phyloP scores from a whole-genome alignment of 1,140 invertebrate species.

The Monomorium pharaonis region DNA sequence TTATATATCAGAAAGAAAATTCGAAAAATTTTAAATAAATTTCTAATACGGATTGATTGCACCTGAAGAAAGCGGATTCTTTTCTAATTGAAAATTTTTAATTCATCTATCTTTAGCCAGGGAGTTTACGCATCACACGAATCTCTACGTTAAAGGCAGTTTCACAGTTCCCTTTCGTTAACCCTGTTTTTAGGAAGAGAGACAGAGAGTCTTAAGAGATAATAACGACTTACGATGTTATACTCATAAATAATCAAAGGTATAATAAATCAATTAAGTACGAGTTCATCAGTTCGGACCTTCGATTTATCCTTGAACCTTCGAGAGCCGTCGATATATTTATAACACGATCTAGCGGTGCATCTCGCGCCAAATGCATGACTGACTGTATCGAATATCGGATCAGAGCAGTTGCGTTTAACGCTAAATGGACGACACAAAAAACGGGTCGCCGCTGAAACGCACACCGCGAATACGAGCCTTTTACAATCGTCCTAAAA shows the following conservation, averaged over 20 bases:
- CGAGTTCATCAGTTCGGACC: slow-evolving; percentile 73
- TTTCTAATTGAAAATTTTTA: neutral
- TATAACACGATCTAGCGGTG: slow-evolving; percentile 18
- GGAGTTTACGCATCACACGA: slow-evolving; percentile 25
- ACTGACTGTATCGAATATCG: neutral
- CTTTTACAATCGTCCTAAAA: slow-evolving; percentile 57
- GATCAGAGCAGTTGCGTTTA: slow-evolving; percentile 4
- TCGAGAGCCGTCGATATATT: slow-evolving; percentile 3
- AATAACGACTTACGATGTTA: slow-evolving; percentile 53
- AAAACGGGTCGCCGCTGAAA: neutral
- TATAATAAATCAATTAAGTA: slow-evolving; percentile 63
- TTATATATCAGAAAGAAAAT: neutral
- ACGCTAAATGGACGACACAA: slow-evolving; percentile 15
- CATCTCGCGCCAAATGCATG: slow-evolving; percentile 51
- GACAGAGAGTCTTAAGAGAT: slow-evolving; percentile 47
- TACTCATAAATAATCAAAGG: slow-evolving; percentile 16
- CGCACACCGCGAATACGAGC: neutral
- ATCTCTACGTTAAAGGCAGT: slow-evolving; percentile 73
- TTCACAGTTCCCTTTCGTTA: slow-evolving; percentile 68
- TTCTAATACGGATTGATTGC: neutral
- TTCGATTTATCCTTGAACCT: slow-evolving; percentile 70
- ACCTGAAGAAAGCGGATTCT: neutral
- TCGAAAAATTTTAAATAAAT: neutral
- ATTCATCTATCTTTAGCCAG: slow-evolving; percentile 28
- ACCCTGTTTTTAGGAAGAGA: slow-evolving; percentile 74